Evolutionary conservation across 2,888 invertebrate species (phyloP).

Genomic region (Cryptophagus acutangulus): DNA sequence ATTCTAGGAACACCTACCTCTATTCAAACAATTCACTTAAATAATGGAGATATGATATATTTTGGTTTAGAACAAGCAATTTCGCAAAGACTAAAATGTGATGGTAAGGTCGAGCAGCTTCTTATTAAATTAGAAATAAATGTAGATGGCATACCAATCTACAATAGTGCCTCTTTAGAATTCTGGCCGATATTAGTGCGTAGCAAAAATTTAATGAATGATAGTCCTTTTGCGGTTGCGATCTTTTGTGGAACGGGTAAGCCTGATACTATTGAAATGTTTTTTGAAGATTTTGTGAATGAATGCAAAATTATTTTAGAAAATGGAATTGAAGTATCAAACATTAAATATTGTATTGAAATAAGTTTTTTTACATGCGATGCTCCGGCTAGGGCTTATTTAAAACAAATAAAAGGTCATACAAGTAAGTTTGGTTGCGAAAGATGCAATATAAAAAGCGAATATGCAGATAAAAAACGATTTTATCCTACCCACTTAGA

Average conservation of each 20-base stretch:
- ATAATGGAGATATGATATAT: conserved; percentile 11
- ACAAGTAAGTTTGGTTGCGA: conserved; percentile 15
- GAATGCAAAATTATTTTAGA: neutral
- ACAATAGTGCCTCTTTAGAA: conserved; percentile 4
- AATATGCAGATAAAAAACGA: conserved; percentile 12
- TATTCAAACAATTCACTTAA: neutral
- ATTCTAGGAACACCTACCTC: conserved; percentile 6
- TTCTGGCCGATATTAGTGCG: conserved; percentile 8
- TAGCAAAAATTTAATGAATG: neutral
- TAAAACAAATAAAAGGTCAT: conserved; percentile 15
- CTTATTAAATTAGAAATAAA: neutral
- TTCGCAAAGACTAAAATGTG: neutral
- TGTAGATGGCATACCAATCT: conserved; percentile 11
- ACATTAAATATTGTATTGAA: neutral
- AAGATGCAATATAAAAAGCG: conserved; percentile 10
- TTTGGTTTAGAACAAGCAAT: conserved; percentile 1
- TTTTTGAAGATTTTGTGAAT: conserved; percentile 1
- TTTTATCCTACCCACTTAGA: conserved; percentile 9
- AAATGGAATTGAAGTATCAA: neutral
- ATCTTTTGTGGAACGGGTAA: conserved; percentile 9
- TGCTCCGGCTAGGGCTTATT: conserved; percentile 11
- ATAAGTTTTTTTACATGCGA: conserved; percentile 1
- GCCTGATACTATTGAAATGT: neutral
- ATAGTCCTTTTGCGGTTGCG: conserved; percentile 2
- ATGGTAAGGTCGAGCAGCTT: neutral